Base-by-base conservation (phyloP, 2,888 invertebrate species). In the Lithophane ornitopus region DNA sequence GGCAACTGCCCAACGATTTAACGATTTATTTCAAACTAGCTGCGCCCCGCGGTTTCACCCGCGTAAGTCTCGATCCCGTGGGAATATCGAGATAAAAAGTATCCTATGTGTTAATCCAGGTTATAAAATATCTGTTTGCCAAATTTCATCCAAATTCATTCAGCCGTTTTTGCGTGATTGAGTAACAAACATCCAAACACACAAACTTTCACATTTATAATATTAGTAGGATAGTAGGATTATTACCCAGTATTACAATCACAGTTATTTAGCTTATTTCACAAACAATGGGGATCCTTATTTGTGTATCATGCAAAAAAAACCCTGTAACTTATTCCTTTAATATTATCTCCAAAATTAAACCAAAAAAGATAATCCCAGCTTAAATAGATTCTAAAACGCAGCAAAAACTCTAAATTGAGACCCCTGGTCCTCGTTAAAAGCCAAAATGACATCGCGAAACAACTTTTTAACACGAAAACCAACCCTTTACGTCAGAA, bases 381-480 rank as follows among this genome's bases (percentile, higher is more conserved):
- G 58, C 28, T 41, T 67, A 69, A 73, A 76, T 65, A 76, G 63
- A 73, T 76, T 81, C n/a, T 11, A 76, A 73, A 85, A 85, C 78
- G 67, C 81, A 62, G 61, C 73, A 81, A 78, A 84, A 80, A 72
- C 52, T 78, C 71, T 41, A 61, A 70, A 85, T 85, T 70, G 68
- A 78, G 85, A 77, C 77, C 85, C 56, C 8, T 12, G 62, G 73
- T 70, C 58, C 77, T 88, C 71, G 80, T 88, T 86, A 85, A 76
- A 79, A 69, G 66, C 56, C 59, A 69, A 76, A 88, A 87, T 84
- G 88, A 88, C 83, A 81, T 68, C 61, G 80, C 79, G 19, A 75
- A 83, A 82, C 74, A 86, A 84, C 80, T 85, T 87, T 86, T 80
- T 76, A 78, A 84, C 80, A 86, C 49, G 63, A 78, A 73, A 73